Evolutionary conservation across 2,888 invertebrate species (phyloP), one percentile per base, ranked within the genome.

Genomic region (Phoenoteleia sp.): DNA sequence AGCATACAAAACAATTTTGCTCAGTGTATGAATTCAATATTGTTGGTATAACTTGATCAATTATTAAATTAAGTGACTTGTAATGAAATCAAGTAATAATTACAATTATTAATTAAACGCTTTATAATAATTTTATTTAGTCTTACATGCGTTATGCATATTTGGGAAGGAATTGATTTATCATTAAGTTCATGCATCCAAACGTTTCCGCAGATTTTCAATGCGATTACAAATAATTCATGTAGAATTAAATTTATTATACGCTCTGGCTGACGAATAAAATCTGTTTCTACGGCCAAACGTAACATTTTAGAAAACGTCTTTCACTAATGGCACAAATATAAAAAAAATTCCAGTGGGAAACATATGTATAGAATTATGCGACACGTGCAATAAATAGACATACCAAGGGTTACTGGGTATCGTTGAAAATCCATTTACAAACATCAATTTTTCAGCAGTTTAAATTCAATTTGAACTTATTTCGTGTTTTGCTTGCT

Each of bases 391-490:
- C n/a, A n/a, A 13, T 67, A 56, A 13, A 67, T 9, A 39, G 36
- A 42, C 27, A 29, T 52, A 49, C 23, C 19, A 27, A 15, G 9
- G 47, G 19, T 47, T 47, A 39, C 49, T 64, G 67, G 58, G 58
- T 42, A 29, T 54, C 62, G 29, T 7, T 25, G 60, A 27, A 56
- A 71, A 71, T 25, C 71, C 36, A 71, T 80, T 80, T 64, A 64
- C 54, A 42, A 64, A 56, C 54, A 80, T 80, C 71, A 64, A 80
- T 64, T 80, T 80, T 79, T 80, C 64, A 80, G 15, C 42, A 11
- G n/a, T 33, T 25, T n/a, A 5, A 60, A 71, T 79, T 60, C 52
- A 66, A 71, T 79, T 45, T 52, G n/a, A 45, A 39, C 36, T 66
- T 58, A 58, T 58, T 76, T 58, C 25, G 58, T 21, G 36, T 74